Conservation (phyloP, 2,113 vertebrate genomes). For the Diphyllodes magnificus region DNA sequence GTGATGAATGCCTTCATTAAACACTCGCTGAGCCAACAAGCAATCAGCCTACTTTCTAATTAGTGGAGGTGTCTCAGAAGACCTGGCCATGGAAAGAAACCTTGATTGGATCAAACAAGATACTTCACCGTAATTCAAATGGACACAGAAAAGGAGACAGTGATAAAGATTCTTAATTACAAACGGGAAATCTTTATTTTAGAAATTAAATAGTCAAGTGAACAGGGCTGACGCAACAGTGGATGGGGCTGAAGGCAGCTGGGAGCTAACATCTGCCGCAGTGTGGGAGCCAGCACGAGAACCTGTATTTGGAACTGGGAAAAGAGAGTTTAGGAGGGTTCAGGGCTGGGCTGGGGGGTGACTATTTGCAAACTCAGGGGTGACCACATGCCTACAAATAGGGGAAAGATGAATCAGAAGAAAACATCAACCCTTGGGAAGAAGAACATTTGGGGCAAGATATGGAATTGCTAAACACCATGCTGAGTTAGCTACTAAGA, state of each 20-base stretch:
- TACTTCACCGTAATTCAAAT: neutral
- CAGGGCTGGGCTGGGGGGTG: neutral
- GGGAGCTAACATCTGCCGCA: neutral
- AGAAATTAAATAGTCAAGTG: neutral
- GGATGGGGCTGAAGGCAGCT: neutral
- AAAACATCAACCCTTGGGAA: neutral
- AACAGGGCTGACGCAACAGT: neutral
- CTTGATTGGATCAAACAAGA: slow-evolving; percentile 12
- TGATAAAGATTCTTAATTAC: slow-evolving; percentile 39
- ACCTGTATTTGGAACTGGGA: neutral
- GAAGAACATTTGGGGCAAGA: neutral
- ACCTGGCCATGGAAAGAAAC: neutral
- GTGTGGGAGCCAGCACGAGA: accelerated
- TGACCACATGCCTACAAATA: neutral
- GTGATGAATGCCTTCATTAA: slow-evolving; percentile 41
- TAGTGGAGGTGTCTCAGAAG: slow-evolving; percentile 23
- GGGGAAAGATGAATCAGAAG: neutral
- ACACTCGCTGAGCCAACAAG: neutral
- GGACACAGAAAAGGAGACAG: slow-evolving; percentile 16
- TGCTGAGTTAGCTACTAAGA: neutral
- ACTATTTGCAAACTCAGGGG: neutral
- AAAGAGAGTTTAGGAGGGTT: neutral
- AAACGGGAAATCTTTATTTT: slow-evolving; percentile 43
- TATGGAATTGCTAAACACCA: neutral
- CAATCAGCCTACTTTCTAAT: slow-evolving; percentile 1